Percentiles rank a stretch among this genome's conserved stretches.
Conservation (phyloP, 2,113 vertebrate genomes). For the Bagarius yarrelli region DNA sequence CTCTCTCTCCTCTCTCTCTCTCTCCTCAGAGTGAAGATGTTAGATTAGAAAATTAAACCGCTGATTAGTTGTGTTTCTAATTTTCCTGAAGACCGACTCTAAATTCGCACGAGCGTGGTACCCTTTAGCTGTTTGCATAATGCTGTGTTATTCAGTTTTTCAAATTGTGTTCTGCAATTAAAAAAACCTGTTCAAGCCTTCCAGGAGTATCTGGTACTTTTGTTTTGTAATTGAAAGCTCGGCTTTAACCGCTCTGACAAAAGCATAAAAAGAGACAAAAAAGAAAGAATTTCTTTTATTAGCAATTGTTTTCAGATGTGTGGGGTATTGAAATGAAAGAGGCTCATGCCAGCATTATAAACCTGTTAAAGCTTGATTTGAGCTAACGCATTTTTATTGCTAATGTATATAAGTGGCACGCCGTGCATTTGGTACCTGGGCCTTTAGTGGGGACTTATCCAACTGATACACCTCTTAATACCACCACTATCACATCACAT, state of each 20-base stretch:
- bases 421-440: background rate
- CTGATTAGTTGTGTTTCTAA: constrained; percentile 41
- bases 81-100: constrained; percentile 39
- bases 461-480: too few species aligned
- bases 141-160: constrained; percentile 28
- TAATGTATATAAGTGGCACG: too few species aligned
- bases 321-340: background rate
- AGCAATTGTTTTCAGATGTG: background rate
- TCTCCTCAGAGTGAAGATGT: background rate
- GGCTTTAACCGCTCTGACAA: constrained; percentile 32
- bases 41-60: constrained; percentile 29
- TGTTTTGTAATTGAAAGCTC: constrained; percentile 41
- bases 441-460: too few species aligned
- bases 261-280: constrained; percentile 33
- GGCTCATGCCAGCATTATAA: constrained; percentile 12
- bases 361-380: constrained; percentile 1
- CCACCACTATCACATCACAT: too few species aligned
- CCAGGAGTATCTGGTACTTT: constrained; percentile 20
- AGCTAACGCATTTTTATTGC: background rate
- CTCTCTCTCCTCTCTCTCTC: background rate
- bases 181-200: constrained; percentile 33
- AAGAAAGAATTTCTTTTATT: constrained; percentile 17
- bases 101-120: constrained; percentile 32
- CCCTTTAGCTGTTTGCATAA: constrained; percentile 28
- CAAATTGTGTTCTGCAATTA: constrained; percentile 32